Evolutionary conservation across 64 coral and sea anemone genomes (phyloP).

Genomic region (Exaiptasia diaphana): DNA sequence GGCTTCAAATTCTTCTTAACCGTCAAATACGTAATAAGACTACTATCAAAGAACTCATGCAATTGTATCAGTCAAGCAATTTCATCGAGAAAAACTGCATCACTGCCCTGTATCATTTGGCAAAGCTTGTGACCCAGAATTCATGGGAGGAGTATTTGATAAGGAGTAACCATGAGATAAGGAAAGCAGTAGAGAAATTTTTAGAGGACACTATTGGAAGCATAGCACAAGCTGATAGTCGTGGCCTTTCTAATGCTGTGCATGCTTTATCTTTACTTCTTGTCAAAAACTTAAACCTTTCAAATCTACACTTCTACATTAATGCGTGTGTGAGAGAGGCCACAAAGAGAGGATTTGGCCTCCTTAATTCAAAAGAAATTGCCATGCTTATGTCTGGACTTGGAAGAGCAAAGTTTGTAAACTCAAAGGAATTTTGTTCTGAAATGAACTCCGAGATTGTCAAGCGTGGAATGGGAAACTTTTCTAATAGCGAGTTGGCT

Average conservation of each 20-base stretch:
- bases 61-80: background rate
- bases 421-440: background rate
- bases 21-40: background rate
- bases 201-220: background rate
- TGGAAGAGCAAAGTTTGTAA: background rate
- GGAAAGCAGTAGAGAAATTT: background rate
- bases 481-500: background rate
- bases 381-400: constrained; percentile 14
- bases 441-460: background rate
- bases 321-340: background rate
- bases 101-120: constrained; percentile 1
- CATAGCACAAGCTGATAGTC: background rate
- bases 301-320: background rate
- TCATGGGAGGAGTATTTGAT: background rate
- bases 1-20: background rate
- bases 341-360: background rate
- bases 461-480: background rate
- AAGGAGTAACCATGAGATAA: background rate
- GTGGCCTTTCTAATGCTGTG: background rate
- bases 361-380: background rate
- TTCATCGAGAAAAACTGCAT: background rate
- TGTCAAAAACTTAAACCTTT: background rate
- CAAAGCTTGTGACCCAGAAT: background rate
- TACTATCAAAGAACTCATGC: background rate
- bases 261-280: constrained; percentile 8